phyloP scores from a whole-genome alignment of 2,113 vertebrate species.

The Epinephelus cyanopodus region DNA sequence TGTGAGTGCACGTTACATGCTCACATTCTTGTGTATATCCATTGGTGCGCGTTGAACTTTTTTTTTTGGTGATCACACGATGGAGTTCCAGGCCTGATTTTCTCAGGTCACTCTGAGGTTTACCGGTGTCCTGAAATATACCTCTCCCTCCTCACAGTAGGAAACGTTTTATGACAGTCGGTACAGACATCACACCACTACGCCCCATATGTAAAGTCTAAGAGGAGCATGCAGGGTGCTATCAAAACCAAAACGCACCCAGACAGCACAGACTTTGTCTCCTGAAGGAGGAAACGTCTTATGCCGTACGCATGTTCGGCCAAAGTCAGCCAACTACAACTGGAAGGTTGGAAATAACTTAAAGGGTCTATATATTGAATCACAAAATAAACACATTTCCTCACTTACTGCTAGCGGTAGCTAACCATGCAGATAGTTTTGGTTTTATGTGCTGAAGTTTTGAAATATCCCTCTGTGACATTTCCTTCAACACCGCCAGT shows the following conservation, averaged over 20 bases:
- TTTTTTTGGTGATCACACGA: slow-evolving; percentile 56
- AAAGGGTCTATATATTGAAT: background rate
- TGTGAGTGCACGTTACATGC: slow-evolving; percentile 27
- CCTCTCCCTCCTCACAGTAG: slow-evolving; percentile 34
- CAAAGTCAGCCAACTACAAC: slow-evolving; percentile 24
- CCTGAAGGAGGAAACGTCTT: slow-evolving; percentile 8
- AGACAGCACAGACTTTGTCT: slow-evolving; percentile 23
- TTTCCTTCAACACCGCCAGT: slow-evolving; percentile 31
- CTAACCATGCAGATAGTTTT: slow-evolving; percentile 60
- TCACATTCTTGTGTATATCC: slow-evolving; percentile 46
- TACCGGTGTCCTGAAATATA: slow-evolving; percentile 64
- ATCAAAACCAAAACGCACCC: slow-evolving; percentile 46
- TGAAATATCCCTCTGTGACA: slow-evolving; percentile 50
- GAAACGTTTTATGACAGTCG: slow-evolving; percentile 61
- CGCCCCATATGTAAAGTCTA: slow-evolving; percentile 66
- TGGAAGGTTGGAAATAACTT: slow-evolving; percentile 13
- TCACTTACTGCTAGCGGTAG: slow-evolving; percentile 2
- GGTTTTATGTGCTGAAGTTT: slow-evolving; percentile 58
- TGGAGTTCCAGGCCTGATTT: slow-evolving; percentile 52
- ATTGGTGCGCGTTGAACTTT: slow-evolving; percentile 34
- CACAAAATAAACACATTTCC: slow-evolving; percentile 3
- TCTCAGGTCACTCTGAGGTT: slow-evolving; percentile 76
- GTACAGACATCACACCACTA: slow-evolving; percentile 53
- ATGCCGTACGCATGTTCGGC: slow-evolving; percentile 9
- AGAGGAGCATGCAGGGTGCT: slow-evolving; percentile 44